Conservation (phyloP, 1,140 invertebrate genomes). For the Helicorthomorpha holstii region DNA sequence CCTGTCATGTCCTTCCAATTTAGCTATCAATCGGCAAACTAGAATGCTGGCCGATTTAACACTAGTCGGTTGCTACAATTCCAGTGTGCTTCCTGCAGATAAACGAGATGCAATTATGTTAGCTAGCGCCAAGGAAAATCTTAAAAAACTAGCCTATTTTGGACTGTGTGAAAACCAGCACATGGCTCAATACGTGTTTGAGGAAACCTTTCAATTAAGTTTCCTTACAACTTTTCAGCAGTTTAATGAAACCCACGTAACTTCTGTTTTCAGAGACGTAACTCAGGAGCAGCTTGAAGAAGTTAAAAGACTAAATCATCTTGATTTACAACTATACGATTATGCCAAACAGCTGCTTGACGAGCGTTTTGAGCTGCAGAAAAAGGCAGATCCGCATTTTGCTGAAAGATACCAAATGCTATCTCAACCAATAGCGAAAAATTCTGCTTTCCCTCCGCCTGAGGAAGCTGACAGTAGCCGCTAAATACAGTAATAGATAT, state of each 20-base stretch:
- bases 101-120: constrained; percentile 62
- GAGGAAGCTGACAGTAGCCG: background rate
- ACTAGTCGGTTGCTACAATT: constrained; percentile 89
- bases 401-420: constrained; percentile 32
- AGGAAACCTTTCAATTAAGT: constrained; percentile 86
- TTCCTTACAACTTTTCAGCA: constrained; percentile 77
- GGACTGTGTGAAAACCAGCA: constrained; percentile 90
- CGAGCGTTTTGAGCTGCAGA: constrained; percentile 60
- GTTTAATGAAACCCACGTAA: constrained; percentile 72
- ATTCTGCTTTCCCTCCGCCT: background rate
- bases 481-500: too few relatives aligned
- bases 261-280: constrained; percentile 51
- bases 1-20: constrained; percentile 72
- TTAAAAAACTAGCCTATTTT: constrained; percentile 89
- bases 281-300: constrained; percentile 48
- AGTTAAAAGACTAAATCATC: constrained; percentile 61
- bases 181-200: constrained; percentile 86
- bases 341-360: constrained; percentile 82
- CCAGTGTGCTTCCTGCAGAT: constrained; percentile 42
- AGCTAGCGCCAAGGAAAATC: constrained; percentile 84
- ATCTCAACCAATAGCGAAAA: background rate
- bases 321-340: constrained; percentile 85
- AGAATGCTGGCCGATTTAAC: constrained; percentile 91
- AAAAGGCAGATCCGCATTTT: constrained; percentile 59
- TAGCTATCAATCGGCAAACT: constrained; percentile 90